Conservation (phyloP, 2,888 invertebrate genomes). For the Agriopis leucophaearia region DNA sequence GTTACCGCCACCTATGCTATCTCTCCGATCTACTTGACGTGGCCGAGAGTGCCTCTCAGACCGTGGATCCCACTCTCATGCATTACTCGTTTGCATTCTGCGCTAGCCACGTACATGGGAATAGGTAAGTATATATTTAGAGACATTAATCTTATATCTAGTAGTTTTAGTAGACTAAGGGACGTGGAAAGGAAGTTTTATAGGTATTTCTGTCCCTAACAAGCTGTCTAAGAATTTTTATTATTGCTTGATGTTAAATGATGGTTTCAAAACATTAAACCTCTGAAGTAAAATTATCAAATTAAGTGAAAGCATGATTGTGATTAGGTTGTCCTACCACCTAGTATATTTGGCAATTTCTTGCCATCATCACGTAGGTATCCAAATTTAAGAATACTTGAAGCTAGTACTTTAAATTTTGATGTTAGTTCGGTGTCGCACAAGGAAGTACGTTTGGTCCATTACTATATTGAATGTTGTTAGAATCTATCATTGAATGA, state of each 20-base stretch:
- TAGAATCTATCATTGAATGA: slow-evolving; percentile 40
- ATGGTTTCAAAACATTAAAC: too few species aligned
- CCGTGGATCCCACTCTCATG: slow-evolving; percentile 99
- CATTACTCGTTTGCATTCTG: slow-evolving; percentile 99
- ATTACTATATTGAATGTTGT: slow-evolving; percentile 51
- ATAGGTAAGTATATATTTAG: slow-evolving; percentile 89
- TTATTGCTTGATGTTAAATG: too few species aligned
- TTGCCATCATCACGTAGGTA: too few species aligned
- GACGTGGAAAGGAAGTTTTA: too few species aligned
- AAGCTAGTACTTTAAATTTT: slow-evolving; percentile 42
- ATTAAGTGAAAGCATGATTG: too few species aligned
- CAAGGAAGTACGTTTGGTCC: slow-evolving; percentile 58
- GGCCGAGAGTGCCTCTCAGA: slow-evolving; percentile 95
- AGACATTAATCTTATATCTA: background rate
- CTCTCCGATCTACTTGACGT: slow-evolving; percentile 97
- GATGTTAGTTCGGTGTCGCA: slow-evolving; percentile 64
- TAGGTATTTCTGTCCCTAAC: too few species aligned
- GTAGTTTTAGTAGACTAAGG: background rate
- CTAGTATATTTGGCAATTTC: too few species aligned
- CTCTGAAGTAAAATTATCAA: too few species aligned
- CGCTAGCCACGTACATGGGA: slow-evolving; percentile 99
- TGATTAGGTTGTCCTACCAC: too few species aligned
- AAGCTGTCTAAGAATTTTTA: too few species aligned
- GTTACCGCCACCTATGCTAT: slow-evolving; percentile 98
- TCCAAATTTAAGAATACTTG: slow-evolving; percentile 20